Percentiles rank a stretch among this genome's conserved stretches.
phyloP scores from a whole-genome alignment of 1,140 invertebrate genomes.

The Sarcophaga peregrina region DNA sequence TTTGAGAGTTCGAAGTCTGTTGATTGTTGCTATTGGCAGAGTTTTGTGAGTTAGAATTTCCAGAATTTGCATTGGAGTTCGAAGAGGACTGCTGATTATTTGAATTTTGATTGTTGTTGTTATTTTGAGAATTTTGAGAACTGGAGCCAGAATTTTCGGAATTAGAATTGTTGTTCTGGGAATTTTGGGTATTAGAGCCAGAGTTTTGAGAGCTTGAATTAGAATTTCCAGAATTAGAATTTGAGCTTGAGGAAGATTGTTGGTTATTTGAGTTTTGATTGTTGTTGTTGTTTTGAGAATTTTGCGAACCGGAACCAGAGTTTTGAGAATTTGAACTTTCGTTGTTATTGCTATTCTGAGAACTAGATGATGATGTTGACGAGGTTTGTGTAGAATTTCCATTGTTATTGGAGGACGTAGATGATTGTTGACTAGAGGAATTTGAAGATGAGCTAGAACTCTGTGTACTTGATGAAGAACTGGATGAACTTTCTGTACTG shows the following conservation, averaged over 20 bases:
- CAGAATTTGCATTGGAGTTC: not conserved
- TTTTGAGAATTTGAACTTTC: constrained; percentile 48
- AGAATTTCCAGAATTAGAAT: constrained; percentile 6
- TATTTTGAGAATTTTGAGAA: constrained; percentile 13
- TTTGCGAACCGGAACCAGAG: constrained; percentile 46
- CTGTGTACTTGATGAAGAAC: constrained; percentile 49
- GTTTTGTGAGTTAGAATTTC: constrained; percentile 11
- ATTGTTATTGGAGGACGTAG: constrained; percentile 45
- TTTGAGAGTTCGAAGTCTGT: too few species aligned
- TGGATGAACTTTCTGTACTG: constrained; percentile 58
- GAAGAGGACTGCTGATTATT: constrained; percentile 12
- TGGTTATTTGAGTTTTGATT: constrained; percentile 52
- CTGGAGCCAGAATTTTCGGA: constrained; percentile 19
- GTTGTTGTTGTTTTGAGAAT: constrained; percentile 45
- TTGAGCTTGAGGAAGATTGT: constrained; percentile 43
- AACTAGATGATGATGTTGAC: constrained; percentile 46
- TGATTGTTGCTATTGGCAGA: too few species aligned
- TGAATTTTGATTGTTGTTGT: constrained; percentile 42
- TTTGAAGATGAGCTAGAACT: constrained; percentile 47
- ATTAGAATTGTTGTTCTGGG: constrained; percentile 11
- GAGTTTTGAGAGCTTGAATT: constrained; percentile 5
- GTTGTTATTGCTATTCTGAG: constrained; percentile 34
- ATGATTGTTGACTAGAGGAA: constrained; percentile 47
- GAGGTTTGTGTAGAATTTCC: constrained; percentile 29
- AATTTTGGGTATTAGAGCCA: not conserved